Conservation (phyloP, 2,888 invertebrate species). For the Alcis repandata region DNA sequence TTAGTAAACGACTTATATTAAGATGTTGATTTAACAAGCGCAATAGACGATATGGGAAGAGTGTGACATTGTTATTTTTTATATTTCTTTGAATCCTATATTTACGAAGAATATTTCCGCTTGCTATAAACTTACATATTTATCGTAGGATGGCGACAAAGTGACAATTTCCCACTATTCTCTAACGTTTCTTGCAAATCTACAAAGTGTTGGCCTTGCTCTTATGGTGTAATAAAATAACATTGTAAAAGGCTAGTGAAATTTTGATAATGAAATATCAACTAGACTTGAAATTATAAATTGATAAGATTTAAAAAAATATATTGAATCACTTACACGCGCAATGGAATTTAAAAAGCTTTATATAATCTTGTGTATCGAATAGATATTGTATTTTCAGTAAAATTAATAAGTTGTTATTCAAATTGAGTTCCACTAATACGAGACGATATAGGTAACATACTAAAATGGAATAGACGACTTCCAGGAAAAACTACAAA, state of each 20-base stretch:
- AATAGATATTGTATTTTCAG: constrained; percentile 15
- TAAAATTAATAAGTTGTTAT: constrained; percentile 12
- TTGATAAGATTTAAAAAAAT: constrained; percentile 67
- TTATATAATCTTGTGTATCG: constrained; percentile 37
- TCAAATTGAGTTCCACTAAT: constrained; percentile 4
- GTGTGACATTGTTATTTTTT: constrained; percentile 50
- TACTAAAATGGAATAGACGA: constrained; percentile 6
- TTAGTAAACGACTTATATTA: constrained; percentile 43
- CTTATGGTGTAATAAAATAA: constrained; percentile 78
- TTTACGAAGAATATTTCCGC: neutral
- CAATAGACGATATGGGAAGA: constrained; percentile 52
- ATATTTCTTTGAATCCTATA: neutral
- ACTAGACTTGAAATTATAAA: constrained; percentile 81
- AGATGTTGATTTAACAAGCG: constrained; percentile 46
- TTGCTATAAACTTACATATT: constrained; percentile 3
- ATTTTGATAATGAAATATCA: constrained; percentile 84
- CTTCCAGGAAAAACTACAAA: neutral
- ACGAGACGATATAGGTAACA: neutral
- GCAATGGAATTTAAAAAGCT: constrained; percentile 40
- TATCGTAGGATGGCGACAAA: constrained; percentile 52
- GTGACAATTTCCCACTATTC: constrained; percentile 47
- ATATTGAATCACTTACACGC: constrained; percentile 51
- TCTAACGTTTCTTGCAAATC: constrained; percentile 61
- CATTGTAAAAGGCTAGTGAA: constrained; percentile 86
- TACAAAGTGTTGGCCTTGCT: constrained; percentile 78